Evolutionary conservation across 2,113 vertebrate species (phyloP), one percentile per base, ranked within the genome.

Genomic region (Rana temporaria): DNA sequence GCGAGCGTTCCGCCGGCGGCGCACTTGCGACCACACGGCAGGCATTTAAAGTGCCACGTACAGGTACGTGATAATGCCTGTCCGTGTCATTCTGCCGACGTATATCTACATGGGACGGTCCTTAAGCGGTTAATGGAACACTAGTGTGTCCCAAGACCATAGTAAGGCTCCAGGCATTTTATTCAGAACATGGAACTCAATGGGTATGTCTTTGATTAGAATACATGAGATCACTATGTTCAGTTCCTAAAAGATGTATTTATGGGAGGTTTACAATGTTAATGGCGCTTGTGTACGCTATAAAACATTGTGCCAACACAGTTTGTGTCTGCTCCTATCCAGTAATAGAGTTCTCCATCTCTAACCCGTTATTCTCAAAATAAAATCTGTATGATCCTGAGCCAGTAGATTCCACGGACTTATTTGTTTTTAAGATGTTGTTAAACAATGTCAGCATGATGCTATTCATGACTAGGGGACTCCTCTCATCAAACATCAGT

Each of bases 211-310:
- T 56, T 55, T 71, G 48, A 71, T 71, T 71, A 55, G 15, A 69
- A 48, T 22, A 9, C 38, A 56, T 56, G 69, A 71, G 48, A 30
- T 71, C 48, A 71, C 52, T 72, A 11, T 26, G 70, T 19, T n/a
- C 16, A 19, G 53, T 12, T 72, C 30, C 26, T 72, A 72, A 20
- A 72, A 72, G 42, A 18, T 62, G n/a, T 53, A 69, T 69, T 48
- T 69, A 52, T 34, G 22, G 67, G 32, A 38, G 9, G 26, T 55
- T 72, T 56, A 56, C 20, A 18, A 56, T 53, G 30, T 55, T 56
- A 24, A 14, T 72, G 69, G 52, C 6, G 69, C 52, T 72, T 72
- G 69, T 72, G 16, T 30, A 56, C 8, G 7, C 69, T 30, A 72
- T 12, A 71, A 56, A 30, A 55, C 22, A 8, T 55, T 15, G 26